Evolutionary conservation across 1,140 invertebrate species (phyloP).

Genomic region (Microplitis demolitor): DNA sequence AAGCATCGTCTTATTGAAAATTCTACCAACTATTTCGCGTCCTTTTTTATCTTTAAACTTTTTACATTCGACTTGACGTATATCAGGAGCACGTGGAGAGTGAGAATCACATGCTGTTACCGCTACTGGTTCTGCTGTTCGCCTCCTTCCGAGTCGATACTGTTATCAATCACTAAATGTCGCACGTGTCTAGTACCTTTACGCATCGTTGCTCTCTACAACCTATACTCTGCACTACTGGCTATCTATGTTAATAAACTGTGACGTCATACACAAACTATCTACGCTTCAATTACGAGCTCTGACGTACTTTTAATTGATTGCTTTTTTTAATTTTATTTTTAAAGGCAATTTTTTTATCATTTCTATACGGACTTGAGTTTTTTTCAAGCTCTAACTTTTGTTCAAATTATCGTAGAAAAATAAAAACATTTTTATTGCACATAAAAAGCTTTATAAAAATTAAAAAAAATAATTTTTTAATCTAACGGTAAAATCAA

Average conservation of each 20-base stretch:
- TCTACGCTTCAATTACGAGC: neutral
- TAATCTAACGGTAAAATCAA: no score
- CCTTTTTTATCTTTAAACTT: constrained; percentile 34
- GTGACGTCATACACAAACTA: neutral
- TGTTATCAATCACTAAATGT: constrained; percentile 6
- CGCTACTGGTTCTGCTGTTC: neutral
- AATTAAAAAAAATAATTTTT: no score
- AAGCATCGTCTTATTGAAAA: constrained; percentile 46
- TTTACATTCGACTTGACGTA: neutral
- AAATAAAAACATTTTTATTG: no score
- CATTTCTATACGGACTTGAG: no score
- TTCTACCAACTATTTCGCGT: constrained; percentile 48
- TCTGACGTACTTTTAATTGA: no score
- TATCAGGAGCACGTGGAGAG: neutral
- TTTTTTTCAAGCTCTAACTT: no score
- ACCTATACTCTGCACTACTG: neutral
- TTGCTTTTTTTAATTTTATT: no score
- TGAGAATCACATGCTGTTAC: neutral
- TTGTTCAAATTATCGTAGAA: no score
- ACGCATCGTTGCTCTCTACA: neutral
- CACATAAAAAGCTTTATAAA: no score
- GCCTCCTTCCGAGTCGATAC: neutral
- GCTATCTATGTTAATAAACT: neutral
- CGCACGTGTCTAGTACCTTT: neutral
- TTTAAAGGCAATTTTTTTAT: no score